These are phyloP conservation scores for Phocoena phocoena DNA, from an alignment of 2,113 vertebrate species.

Conservation along the genomic window DNA sequence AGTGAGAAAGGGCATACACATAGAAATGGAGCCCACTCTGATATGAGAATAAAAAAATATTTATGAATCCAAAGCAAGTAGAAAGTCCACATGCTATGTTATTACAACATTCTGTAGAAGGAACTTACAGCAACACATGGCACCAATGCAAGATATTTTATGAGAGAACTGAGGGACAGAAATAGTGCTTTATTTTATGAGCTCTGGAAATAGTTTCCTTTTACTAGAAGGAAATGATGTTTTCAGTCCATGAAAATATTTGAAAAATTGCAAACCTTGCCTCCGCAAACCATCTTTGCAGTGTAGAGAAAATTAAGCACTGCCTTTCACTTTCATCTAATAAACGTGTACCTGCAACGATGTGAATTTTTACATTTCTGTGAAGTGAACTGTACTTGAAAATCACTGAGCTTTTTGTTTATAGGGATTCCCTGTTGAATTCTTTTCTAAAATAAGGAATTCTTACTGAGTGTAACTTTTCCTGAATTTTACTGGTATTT, in stretches of 20 bases:
- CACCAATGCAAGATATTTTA: slow-evolving; percentile 28
- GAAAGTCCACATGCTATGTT: neutral
- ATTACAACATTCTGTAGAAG: neutral
- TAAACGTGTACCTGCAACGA: neutral
- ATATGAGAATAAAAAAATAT: neutral
- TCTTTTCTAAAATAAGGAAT: neutral
- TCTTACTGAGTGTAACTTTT: neutral
- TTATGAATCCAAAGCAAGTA: neutral
- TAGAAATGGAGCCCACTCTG: neutral
- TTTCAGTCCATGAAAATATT: slow-evolving; percentile 39
- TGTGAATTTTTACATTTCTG: slow-evolving; percentile 8
- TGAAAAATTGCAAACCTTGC: slow-evolving; percentile 18
- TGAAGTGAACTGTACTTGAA: neutral
- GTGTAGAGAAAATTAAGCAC: neutral
- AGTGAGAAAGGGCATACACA: neutral
- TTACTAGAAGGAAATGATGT: slow-evolving; percentile 39
- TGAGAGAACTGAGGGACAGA: slow-evolving; percentile 14
- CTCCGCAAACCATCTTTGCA: neutral
- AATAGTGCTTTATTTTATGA: slow-evolving; percentile 57
- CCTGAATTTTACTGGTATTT: neutral
- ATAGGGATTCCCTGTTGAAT: neutral
- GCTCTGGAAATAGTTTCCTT: slow-evolving; percentile 29
- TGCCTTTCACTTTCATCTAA: neutral
- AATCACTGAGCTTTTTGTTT: neutral
- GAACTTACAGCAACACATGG: neutral